Base-by-base conservation (phyloP, 2,888 invertebrate species). In the Acanthopleura granulata region DNA sequence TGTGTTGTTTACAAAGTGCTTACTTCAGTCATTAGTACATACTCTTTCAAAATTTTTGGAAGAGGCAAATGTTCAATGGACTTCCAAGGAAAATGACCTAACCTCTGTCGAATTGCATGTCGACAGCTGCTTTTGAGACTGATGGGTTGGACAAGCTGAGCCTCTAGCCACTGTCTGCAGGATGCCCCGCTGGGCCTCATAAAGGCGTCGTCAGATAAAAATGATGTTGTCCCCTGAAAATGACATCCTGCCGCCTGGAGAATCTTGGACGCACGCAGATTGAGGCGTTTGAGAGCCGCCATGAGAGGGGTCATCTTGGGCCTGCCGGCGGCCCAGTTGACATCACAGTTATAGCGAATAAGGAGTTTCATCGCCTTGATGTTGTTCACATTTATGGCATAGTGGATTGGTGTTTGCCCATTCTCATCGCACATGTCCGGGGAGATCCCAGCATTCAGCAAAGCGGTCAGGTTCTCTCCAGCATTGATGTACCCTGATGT, bases 371-470 rank as follows among this genome's bases (percentile, higher is more conserved):
- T 9, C 1, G 71, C 71, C 30, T 71, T 71, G 50, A 71, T 27
- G 25, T 49, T 71, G 25, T 71, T 71, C 16, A 71, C 40, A 25
- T 49, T 71, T 18, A 71, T 71, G 4, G 71, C 71, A 49, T 71
- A 49, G 18, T 71, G 71, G 15, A 71, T 22, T 22, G 71, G 71
- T 1, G 71, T 49, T n/a, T 18, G n/a, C 18, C 71, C 71, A n/a
- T 71, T 49, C 25, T 71, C 71, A 71, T 71, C 71, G 22, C 40
- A 49, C 71, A 71, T 71, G 18, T 71, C 71, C 18, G 71, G 49
- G 1, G 71, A 71, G 25, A 71, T 49, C 14, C 71, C 71, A 71
- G 71, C 40, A n/a, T 71, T 40, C 18, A 71, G 50, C 71, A 71
- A 49, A 6, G 50, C 71, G 4, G 15, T 14, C 1, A 71, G 27